Evolutionary conservation across 2,113 vertebrate species (phyloP), one percentile per base, ranked within the genome.

Genomic region (Bothrops jararaca): DNA sequence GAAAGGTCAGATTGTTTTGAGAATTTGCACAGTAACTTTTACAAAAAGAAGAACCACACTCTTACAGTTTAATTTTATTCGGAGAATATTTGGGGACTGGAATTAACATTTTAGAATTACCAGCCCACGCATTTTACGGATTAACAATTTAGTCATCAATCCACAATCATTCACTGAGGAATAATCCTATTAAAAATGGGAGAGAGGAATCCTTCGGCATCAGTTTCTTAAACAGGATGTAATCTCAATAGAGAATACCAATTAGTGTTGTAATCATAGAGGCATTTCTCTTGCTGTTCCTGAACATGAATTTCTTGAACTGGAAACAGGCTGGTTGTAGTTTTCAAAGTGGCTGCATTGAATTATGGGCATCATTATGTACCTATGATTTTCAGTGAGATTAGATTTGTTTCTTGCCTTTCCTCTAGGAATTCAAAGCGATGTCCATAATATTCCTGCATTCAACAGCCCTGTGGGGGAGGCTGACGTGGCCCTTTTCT

Each of bases 41-140:
- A 91, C 48, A 89, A 80, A 11, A 64, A 0, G 54, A 64, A 0
- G 3, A 53, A 0, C 0, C 0, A 60, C 2, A 22, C 9, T n/a
- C 34, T 18, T 88, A 1, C 10, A 52, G 34, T 50, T 91, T 88
- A 24, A 45, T 23, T 52, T 80, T 18, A 42, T 74, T 48, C 13
- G 13, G 24, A 58, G 48, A 56, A 22, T 39, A 56, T n/a, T 57
- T 88, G 34, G 52, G 50, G 26, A 20, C n/a, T 90, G 29, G 52
- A 92, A 34, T 48, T 53, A 42, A 42, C 34, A 22, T 42, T 92
- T 23, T 10, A 89, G 29, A 92, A 15, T 6, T 8, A 58, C 18
- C 4, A 12, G 58, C 50, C 50, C 10, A 53, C 45, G 56, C 39
- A 23, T 45, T 34, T 64, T 90, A n/a, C 60, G 13, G 88, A 85